phyloP scores from a whole-genome alignment of 1,140 invertebrate species.

The Eupeodes corollae region DNA sequence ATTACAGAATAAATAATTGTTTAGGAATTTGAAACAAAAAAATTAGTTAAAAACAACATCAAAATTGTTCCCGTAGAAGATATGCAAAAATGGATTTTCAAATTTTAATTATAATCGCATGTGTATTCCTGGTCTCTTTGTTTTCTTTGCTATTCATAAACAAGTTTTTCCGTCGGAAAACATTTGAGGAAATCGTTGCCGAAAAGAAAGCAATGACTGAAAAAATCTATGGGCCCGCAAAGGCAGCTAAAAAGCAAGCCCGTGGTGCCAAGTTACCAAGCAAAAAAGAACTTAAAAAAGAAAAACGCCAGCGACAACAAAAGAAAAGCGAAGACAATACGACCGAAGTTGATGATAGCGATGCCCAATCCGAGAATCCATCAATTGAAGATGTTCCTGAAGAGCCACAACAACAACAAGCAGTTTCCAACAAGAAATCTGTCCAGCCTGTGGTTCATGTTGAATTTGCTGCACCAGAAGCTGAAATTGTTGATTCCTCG shows the following conservation, averaged over 20 bases:
- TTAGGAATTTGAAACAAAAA: too few relatives aligned
- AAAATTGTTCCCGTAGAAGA: constrained; percentile 10
- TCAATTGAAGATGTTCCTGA: constrained; percentile 17
- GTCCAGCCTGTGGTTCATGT: too few relatives aligned
- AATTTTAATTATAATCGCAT: constrained; percentile 33
- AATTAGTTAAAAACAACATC: too few relatives aligned
- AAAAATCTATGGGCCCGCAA: constrained; percentile 28
- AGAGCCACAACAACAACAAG: too few relatives aligned
- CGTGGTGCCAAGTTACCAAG: constrained; percentile 1
- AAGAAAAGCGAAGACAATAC: constrained; percentile 19
- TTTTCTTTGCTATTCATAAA: constrained; percentile 33
- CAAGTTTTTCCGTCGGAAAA: constrained; percentile 33
- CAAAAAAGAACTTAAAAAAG: constrained; percentile 32
- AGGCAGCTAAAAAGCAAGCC: constrained; percentile 19
- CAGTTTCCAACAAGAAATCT: background rate
- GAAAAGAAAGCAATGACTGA: constrained; percentile 31
- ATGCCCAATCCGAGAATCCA: constrained; percentile 27
- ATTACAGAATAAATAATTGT: too few relatives aligned
- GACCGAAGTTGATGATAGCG: constrained; percentile 30
- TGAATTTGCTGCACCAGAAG: background rate
- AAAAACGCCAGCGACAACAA: constrained; percentile 27
- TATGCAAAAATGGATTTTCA: constrained; percentile 39
- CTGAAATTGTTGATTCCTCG: background rate
- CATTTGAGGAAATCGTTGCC: constrained; percentile 33
- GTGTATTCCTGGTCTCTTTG: constrained; percentile 33